A percentile compares a stretch with the other conserved stretches of the same genome.
Conservation (phyloP, 1,140 invertebrate genomes). For the Drosophila kurseongensis region DNA sequence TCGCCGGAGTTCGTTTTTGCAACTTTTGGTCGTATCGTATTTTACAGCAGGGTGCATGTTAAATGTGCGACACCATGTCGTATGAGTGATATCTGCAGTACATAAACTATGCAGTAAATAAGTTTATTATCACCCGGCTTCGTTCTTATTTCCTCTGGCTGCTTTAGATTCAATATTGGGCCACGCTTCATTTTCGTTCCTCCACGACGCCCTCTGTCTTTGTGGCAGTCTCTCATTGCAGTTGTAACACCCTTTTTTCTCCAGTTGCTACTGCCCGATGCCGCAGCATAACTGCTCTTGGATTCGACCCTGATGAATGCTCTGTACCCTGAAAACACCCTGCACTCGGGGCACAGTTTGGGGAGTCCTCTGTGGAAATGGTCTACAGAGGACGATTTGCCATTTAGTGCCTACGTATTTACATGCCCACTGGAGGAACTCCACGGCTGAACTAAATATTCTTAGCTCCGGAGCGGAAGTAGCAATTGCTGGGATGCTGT, state of each 20-base stretch:
- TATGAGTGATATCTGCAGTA: constrained; percentile 74
- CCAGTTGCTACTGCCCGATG: background rate
- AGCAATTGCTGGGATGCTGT: constrained; percentile 33
- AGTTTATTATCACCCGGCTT: constrained; percentile 67
- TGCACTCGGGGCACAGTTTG: background rate
- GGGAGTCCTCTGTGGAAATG: background rate
- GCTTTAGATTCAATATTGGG: constrained; percentile 22
- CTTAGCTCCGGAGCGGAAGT: constrained; percentile 9
- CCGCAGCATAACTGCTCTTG: background rate
- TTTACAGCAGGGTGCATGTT: constrained; percentile 78
- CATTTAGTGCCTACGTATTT: constrained; percentile 4
- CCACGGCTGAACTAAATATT: constrained; percentile 34
- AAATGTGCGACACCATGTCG: constrained; percentile 74
- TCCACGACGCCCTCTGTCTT: no score
- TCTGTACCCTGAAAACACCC: background rate
- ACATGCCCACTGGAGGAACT: constrained; percentile 23
- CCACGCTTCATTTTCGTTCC: background rate
- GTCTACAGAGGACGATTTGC: background rate
- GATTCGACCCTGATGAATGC: background rate
- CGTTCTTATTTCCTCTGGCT: constrained; percentile 19
- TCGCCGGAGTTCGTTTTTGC: background rate
- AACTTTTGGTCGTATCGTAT: constrained; percentile 65
- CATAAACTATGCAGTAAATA: constrained; percentile 81
- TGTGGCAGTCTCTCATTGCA: background rate
- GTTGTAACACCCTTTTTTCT: background rate